These are phyloP conservation scores for Corythoichthys intestinalis DNA, from an alignment of 2,113 vertebrate genomes.

Conservation along the genomic window DNA sequence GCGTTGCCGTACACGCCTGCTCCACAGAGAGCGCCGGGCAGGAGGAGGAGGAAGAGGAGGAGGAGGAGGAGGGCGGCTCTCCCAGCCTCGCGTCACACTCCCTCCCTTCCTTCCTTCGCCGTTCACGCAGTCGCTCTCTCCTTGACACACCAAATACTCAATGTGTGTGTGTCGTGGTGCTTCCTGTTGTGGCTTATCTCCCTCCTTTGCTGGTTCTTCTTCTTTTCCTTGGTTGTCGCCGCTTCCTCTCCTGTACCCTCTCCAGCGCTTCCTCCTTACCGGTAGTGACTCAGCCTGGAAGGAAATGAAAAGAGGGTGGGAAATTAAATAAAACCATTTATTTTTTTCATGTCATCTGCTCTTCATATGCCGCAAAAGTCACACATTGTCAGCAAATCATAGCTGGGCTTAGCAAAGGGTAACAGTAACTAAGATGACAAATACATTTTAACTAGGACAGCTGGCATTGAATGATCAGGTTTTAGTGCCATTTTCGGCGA, in stretches of 20 bases:
- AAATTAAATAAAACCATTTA: conserved; percentile 64
- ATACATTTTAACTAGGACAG: too few species aligned
- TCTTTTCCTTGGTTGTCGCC: conserved; percentile 58
- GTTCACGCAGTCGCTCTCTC: conserved; percentile 62
- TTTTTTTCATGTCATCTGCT: conserved; percentile 41
- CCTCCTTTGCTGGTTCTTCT: conserved; percentile 46
- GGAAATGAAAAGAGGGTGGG: conserved; percentile 78
- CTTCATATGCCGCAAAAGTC: background rate
- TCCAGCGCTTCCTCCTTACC: conserved; percentile 85
- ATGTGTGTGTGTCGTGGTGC: conserved; percentile 46
- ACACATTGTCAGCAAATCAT: too few species aligned
- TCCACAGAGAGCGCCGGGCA: conserved; percentile 77
- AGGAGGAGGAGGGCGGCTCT: conserved; percentile 62
- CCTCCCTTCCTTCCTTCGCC: conserved; percentile 53
- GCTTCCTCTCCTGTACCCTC: conserved; percentile 70
- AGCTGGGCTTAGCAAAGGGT: too few species aligned
- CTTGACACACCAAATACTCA: conserved; percentile 26
- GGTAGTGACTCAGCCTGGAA: conserved; percentile 93
- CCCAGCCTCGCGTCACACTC: conserved; percentile 75
- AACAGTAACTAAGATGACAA: background rate
- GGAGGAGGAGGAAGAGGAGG: conserved; percentile 36
- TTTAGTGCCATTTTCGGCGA: too few species aligned
- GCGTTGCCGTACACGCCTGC: conserved; percentile 79
- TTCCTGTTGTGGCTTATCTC: conserved; percentile 69
- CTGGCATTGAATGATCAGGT: too few species aligned